A percentile compares a stretch with the other conserved stretches of the same genome.
phyloP scores from a whole-genome alignment of 1,140 invertebrate species.

The Lepidurus apus region DNA sequence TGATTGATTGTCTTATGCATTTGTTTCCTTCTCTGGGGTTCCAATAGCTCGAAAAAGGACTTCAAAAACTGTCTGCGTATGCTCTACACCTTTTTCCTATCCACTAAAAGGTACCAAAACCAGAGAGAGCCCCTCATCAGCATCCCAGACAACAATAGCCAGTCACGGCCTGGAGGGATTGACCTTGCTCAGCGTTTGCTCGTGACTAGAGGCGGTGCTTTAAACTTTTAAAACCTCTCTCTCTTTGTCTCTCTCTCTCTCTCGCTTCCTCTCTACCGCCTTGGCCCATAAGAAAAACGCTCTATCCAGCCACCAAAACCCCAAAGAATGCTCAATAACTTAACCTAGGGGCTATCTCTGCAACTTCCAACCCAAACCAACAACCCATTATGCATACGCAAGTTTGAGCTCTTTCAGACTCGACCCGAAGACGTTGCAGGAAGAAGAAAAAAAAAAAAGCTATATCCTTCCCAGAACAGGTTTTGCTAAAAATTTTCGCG shows the following conservation, averaged over 20 bases:
- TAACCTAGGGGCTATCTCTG: neutral
- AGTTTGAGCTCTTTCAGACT: neutral
- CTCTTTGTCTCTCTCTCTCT: neutral
- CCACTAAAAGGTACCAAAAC: neutral
- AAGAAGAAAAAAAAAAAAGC: neutral
- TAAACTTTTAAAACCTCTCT: constrained; percentile 11
- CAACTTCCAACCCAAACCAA: neutral
- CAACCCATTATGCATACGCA: constrained; percentile 11
- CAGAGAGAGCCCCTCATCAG: neutral
- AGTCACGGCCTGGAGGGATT: neutral
- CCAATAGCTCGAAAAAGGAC: no score
- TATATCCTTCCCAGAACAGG: no score
- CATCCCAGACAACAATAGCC: constrained; percentile 21
- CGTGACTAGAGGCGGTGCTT: constrained; percentile 20
- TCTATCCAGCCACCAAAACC: neutral
- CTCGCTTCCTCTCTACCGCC: neutral
- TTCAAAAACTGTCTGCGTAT: no score
- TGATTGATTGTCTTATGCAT: neutral
- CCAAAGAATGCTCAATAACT: constrained; percentile 2
- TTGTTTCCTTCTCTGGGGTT: neutral
- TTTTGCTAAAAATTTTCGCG: no score
- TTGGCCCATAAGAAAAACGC: neutral
- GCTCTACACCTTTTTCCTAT: no score
- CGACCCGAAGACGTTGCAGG: neutral
- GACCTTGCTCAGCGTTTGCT: constrained; percentile 13